These are phyloP conservation scores for Nomada ferruginata DNA, from an alignment of 2,888 invertebrate genomes.

Conservation along the genomic window DNA sequence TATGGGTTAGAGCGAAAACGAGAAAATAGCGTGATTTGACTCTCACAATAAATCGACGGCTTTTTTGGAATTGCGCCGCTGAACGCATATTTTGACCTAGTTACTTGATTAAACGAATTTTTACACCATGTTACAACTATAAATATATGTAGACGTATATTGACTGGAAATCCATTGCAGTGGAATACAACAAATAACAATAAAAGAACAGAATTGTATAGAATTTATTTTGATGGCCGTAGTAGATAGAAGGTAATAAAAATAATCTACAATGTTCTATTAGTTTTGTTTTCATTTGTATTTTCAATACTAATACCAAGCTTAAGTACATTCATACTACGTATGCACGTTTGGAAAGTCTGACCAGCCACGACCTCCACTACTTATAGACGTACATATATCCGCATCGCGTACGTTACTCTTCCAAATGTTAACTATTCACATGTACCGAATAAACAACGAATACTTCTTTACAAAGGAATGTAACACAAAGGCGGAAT, in stretches of 20 bases:
- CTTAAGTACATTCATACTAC: too few species aligned
- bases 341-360: too few species aligned
- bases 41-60: slow-evolving; percentile 1
- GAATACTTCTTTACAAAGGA: not conserved
- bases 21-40: not conserved
- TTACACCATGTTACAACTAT: not conserved
- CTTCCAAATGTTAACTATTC: not conserved
- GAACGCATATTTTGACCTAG: not conserved
- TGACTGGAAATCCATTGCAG: too few species aligned
- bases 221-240: too few species aligned
- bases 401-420: too few species aligned
- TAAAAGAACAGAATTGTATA: too few species aligned
- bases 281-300: too few species aligned
- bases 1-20: slow-evolving; percentile 16
- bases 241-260: too few species aligned
- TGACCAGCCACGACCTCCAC: too few species aligned
- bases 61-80: not conserved
- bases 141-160: not conserved
- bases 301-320: too few species aligned
- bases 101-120: not conserved
- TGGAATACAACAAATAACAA: too few species aligned
- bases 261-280: too few species aligned
- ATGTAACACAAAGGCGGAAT: not conserved
- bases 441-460: not conserved
- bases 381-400: not conserved